Base-by-base conservation (phyloP, 64 coral and sea anemone species). In the Pocillopora verrucosa region DNA sequence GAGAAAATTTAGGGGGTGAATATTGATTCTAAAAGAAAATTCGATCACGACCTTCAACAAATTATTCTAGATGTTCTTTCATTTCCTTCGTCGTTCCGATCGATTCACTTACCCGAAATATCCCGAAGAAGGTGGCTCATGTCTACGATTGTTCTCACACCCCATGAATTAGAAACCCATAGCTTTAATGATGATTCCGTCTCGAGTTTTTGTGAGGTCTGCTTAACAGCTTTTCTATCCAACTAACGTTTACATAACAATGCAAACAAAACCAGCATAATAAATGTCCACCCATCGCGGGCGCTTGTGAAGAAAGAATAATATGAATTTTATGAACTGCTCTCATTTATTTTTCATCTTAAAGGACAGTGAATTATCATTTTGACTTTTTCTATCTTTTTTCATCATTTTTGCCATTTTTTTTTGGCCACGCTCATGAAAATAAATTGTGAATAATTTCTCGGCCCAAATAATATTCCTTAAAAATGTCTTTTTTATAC, bases 111-210 rank as follows among this genome's bases (percentile, higher is more conserved):
- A 85, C 82, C 82, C 68, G 82, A 70, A 72, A 85, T 85, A 72
- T 85, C 65, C 17, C 65, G 82, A 11, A 85, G 38, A 85, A 85
- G 51, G 19, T 85, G 82, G 56, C 37, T 85, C 82, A 85, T 85
- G 20, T 56, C 45, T 51, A 4, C 69, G 22, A 16, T 56, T n/a
- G 51, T 11, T 14, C n/a, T 57, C 82, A 72, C 35, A 41, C 2
- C 24, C 64, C 82, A 85, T 72, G 65, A 72, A 72, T 16, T 79
- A 57, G 51, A 34, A 36, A 36, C 9, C 30, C 13, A 62, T 62
- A 19, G 80, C 6, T 9, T n/a, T 5, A 38, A 13, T 19, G 15
- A 72, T 16, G 36, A 14, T 57, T 65, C 82, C 82, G 65, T 58
- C 82, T 72, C 16, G 37, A 19, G 35, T 57, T 56, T 30, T 25